These are phyloP conservation scores for Troilus luridus DNA, from an alignment of 2,888 invertebrate genomes.

Conservation along the genomic window DNA sequence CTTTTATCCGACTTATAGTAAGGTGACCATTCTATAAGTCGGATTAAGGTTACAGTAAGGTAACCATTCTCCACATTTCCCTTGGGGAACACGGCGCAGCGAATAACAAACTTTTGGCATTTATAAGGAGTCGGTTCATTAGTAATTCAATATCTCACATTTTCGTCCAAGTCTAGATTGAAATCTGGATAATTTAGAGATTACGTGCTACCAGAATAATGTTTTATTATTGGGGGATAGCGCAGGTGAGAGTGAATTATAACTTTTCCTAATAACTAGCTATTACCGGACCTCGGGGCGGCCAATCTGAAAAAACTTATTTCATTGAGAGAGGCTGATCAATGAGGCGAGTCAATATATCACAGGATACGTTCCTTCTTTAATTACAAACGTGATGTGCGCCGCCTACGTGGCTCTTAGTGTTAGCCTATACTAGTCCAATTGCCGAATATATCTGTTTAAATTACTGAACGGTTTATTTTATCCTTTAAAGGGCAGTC, in stretches of 20 bases:
- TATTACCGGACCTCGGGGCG: neutral
- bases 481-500: neutral
- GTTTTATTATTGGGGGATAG: neutral
- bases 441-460: neutral
- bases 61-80: too few relatives aligned
- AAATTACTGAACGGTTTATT: neutral
- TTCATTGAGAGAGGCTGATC: neutral
- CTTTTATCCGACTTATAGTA: too few relatives aligned
- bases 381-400: conserved; percentile 40
- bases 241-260: neutral
- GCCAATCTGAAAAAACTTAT: neutral
- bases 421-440: neutral
- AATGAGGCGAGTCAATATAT: neutral
- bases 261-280: neutral
- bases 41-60: too few relatives aligned
- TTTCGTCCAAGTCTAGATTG: neutral
- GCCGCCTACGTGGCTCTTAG: neutral
- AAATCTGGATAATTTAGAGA: neutral
- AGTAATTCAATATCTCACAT: neutral
- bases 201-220: neutral
- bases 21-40: too few relatives aligned
- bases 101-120: too few relatives aligned
- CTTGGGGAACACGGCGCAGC: too few relatives aligned
- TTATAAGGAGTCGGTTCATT: neutral
- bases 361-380: neutral